Base-by-base conservation (phyloP, 2,797 vertebrate genomes). In the Poeciliopsis paucimaculata region DNA sequence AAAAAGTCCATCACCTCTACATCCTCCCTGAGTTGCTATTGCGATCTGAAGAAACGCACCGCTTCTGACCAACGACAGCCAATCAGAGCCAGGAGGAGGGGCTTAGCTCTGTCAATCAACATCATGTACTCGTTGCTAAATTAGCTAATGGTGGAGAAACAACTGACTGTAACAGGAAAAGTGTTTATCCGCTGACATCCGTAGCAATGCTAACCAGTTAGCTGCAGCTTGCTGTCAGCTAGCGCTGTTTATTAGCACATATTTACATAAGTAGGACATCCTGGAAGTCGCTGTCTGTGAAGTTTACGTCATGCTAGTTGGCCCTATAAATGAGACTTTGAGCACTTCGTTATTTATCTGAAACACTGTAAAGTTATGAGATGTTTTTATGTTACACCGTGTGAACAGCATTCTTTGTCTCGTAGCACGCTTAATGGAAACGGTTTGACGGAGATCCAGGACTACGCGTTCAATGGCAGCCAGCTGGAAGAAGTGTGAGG, bases 401-500 rank as follows among this genome's bases (percentile, higher is more conserved):
- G 39, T 70, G 12, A 41, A n/a, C 11, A 70, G 36, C 2, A 13
- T 51, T 79, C 5, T 39, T 5, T 5, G 10, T 18, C 10, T 86
- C 94, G 7, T 75, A 97, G 97, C 55, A 96, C 97, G 87, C 92
- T 97, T 28, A 97, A 96, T 88, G 96, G 95, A 87, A 97, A 97
- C 43, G 97, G 96, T 15, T 95, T 98, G 85, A 97, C 92, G 81
- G 94, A 93, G 80, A 85, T 97, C 73, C 94, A 96, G 85, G 88
- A 77, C 55, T 93, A 95, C 73, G 96, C 97, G 77, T 98, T 98
- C 85, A 98, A 98, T 80, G 97, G 96, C 66, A 97, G 96, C 83
- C 95, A 95, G 85, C 90, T 97, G 81, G 96, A 97, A 83, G 95
- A 96, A 88, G 95, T 98, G 97, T 98, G 96, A 90, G 96, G 9